Conservation (phyloP, 53 echinoderm and acorn worm species). For the Crossaster papposus region DNA sequence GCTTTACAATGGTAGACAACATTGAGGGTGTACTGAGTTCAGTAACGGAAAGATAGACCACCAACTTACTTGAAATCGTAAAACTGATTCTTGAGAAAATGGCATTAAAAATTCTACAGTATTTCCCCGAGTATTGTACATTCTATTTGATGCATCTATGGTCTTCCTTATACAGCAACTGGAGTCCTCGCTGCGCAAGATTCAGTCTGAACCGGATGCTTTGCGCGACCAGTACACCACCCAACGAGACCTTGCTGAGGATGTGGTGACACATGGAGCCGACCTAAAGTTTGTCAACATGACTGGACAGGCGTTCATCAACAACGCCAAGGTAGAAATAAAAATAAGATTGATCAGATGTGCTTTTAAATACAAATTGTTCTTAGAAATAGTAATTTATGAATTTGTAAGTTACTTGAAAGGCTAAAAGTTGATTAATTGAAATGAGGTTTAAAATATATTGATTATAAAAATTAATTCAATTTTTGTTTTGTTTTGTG, state of each 20-base stretch:
- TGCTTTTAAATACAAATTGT: no score
- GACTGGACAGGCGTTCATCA: conserved; percentile 95
- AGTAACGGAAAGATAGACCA: no score
- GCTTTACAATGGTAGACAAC: no score
- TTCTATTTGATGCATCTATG: not conserved
- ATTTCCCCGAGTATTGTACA: not conserved
- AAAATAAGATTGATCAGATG: not conserved
- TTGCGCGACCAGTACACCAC: conserved; percentile 75
- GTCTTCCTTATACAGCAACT: conserved; percentile 49
- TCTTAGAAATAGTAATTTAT: no score
- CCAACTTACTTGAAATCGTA: no score
- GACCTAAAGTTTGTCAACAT: conserved; percentile 98
- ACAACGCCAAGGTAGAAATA: conserved; percentile 79
- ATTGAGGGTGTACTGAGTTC: no score
- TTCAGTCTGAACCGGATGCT: conserved; percentile 76
- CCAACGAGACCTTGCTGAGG: conserved; percentile 91
- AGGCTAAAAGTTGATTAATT: not conserved
- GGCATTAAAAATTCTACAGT: no score
- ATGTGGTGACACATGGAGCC: conserved; percentile 90
- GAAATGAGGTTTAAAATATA: not conserved
- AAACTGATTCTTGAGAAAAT: no score
- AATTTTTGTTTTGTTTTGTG: not conserved
- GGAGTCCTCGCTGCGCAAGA: conserved; percentile 76
- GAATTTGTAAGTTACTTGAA: not conserved
- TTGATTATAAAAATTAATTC: not conserved